Conservation (phyloP, 2,888 invertebrate genomes). For the Isoperla grammatica region DNA sequence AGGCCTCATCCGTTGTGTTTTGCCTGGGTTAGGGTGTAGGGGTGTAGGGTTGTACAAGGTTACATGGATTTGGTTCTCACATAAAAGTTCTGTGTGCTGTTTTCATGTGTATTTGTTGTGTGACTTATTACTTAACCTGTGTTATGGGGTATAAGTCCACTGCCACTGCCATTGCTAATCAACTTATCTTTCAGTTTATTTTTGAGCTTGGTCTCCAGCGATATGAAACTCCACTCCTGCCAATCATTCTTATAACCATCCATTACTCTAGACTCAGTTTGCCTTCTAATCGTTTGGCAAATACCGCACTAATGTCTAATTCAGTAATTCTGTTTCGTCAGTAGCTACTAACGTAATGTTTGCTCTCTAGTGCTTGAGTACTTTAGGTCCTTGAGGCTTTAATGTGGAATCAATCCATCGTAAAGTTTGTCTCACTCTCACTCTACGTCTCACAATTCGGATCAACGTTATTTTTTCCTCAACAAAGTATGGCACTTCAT, state of each 20-base stretch:
- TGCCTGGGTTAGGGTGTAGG: background rate
- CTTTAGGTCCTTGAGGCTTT: background rate
- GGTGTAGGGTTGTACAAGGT: background rate
- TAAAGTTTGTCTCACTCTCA: conserved; percentile 8
- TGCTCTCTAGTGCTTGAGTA: background rate
- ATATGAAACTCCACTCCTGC: background rate
- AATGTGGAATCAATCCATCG: conserved; percentile 17
- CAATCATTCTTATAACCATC: background rate
- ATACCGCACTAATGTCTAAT: no score
- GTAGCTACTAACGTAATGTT: background rate
- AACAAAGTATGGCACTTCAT: conserved; percentile 43
- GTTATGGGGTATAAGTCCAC: background rate
- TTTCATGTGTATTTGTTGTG: background rate
- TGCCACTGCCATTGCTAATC: background rate
- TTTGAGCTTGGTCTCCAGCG: conserved; percentile 1
- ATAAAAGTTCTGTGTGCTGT: conserved; percentile 9
- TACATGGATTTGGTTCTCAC: conserved; percentile 19
- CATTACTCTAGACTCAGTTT: background rate
- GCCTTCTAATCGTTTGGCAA: background rate
- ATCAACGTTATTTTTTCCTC: conserved; percentile 40
- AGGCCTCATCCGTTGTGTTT: background rate
- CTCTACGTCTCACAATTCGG: conserved; percentile 7
- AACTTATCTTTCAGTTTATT: conserved; percentile 2
- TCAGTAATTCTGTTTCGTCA: background rate
- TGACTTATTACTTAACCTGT: background rate